Conservation (phyloP, 2,888 invertebrate species). For the Andrena bicolor region DNA sequence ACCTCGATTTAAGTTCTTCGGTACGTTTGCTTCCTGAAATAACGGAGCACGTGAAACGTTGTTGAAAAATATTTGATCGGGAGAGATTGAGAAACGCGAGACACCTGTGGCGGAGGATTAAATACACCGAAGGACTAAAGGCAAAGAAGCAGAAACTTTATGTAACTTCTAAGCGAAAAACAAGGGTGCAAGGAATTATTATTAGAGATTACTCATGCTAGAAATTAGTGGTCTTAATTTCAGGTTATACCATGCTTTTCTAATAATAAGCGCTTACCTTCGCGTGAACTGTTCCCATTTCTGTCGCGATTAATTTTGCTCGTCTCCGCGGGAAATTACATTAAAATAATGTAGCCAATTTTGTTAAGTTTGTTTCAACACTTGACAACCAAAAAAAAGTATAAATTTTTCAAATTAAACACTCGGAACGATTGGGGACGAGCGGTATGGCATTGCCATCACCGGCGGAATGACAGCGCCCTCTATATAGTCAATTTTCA, state of each 20-base stretch:
- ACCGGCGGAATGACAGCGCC: slow-evolving; percentile 25
- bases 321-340: neutral
- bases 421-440: slow-evolving; percentile 35
- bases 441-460: slow-evolving; percentile 31
- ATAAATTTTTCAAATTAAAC: slow-evolving; percentile 51
- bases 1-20: slow-evolving; percentile 57
- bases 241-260: slow-evolving; percentile 65
- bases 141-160: slow-evolving; percentile 8
- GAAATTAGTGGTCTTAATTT: slow-evolving; percentile 47
- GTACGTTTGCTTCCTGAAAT: slow-evolving; percentile 71
- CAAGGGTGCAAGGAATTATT: slow-evolving; percentile 48
- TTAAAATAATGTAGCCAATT: slow-evolving; percentile 55
- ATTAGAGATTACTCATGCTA: slow-evolving; percentile 70
- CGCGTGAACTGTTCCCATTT: slow-evolving; percentile 85
- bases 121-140: neutral
- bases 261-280: slow-evolving; percentile 79
- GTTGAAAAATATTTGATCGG: neutral
- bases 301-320: slow-evolving; percentile 39
- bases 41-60: neutral
- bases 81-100: neutral
- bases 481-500: slow-evolving; percentile 10
- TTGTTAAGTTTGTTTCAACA: slow-evolving; percentile 18
- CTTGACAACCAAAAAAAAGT: slow-evolving; percentile 18
- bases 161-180: slow-evolving; percentile 4
- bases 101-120: neutral